phyloP scores from a whole-genome alignment of 1,140 invertebrate genomes.

The Nasonia giraulti region DNA sequence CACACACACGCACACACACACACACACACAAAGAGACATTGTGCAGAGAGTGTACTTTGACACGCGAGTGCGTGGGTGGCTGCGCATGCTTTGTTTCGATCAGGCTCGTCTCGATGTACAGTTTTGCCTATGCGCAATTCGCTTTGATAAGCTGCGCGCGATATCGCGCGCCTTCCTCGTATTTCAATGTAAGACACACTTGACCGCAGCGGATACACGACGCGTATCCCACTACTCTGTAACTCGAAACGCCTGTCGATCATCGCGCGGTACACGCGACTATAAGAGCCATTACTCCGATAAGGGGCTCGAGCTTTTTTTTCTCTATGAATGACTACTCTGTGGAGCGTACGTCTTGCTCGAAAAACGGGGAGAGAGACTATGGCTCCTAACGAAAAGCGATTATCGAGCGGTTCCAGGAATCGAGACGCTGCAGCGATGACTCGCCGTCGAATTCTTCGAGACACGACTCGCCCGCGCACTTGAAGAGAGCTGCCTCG shows the following conservation, averaged over 20 bases:
- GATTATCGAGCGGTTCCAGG: constrained; percentile 34
- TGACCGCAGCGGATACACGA: not conserved
- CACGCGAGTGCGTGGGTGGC: not conserved
- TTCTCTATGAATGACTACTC: constrained; percentile 29
- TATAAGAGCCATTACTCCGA: constrained; percentile 27
- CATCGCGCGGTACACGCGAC: not conserved
- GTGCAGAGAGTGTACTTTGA: not conserved
- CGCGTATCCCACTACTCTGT: not conserved
- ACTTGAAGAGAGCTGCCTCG: not conserved
- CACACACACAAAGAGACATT: not conserved
- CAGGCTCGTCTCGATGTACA: not conserved
- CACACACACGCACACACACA: not conserved
- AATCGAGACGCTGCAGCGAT: not conserved
- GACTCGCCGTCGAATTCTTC: constrained; percentile 27
- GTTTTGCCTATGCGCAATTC: not conserved
- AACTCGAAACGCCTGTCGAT: constrained; percentile 24
- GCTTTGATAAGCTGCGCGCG: not conserved
- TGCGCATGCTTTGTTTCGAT: constrained; percentile 4
- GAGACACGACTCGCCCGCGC: not conserved
- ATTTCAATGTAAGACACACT: not conserved
- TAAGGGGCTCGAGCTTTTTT: not conserved
- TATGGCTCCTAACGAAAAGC: not conserved
- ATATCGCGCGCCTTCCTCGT: not conserved
- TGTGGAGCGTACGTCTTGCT: not conserved
- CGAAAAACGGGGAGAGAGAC: not conserved